A percentile compares a stretch with the other conserved stretches of the same genome.
Evolutionary conservation across 2,797 vertebrate species (phyloP).

Genomic region (Gambusia yucatana): DNA sequence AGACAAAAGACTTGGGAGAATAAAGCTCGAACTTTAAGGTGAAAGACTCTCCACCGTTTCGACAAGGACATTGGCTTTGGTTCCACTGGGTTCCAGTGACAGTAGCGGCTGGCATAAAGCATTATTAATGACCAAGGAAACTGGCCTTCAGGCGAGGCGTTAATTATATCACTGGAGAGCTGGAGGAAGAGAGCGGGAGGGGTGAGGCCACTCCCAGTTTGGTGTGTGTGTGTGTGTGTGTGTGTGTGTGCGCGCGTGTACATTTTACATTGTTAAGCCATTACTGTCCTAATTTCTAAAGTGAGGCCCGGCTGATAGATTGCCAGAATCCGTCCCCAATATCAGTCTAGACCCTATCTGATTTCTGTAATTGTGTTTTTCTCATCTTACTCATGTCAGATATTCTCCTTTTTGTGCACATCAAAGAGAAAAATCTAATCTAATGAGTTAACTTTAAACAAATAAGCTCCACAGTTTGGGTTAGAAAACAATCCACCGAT

Average conservation of each 20-base stretch:
- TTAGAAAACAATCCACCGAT: slow-evolving; percentile 27
- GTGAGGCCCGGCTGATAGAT: slow-evolving; percentile 55
- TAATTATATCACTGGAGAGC: slow-evolving; percentile 83
- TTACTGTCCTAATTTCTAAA: slow-evolving; percentile 69
- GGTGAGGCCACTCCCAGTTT: slow-evolving; percentile 56
- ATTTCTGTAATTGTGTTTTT: slow-evolving; percentile 52
- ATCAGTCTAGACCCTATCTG: slow-evolving; percentile 35
- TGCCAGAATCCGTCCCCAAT: slow-evolving; percentile 49
- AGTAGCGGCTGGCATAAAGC: slow-evolving; percentile 78
- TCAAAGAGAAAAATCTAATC: slow-evolving; percentile 19
- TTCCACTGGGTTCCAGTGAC: slow-evolving; percentile 78
- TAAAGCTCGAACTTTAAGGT: slow-evolving; percentile 58
- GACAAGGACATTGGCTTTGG: slow-evolving; percentile 77
- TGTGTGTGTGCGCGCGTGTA: slow-evolving; percentile 44
- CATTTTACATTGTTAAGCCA: slow-evolving; percentile 70
- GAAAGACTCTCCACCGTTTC: slow-evolving; percentile 69
- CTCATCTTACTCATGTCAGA: slow-evolving; percentile 36
- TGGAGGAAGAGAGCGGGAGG: slow-evolving; percentile 58
- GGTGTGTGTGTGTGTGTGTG: slow-evolving; percentile 32
- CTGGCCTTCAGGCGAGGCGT: slow-evolving; percentile 80
- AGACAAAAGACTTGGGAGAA: slow-evolving; percentile 54
- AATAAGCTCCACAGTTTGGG: slow-evolving; percentile 20
- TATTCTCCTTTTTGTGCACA: slow-evolving; percentile 17
- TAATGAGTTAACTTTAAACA: slow-evolving; percentile 17
- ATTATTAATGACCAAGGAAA: slow-evolving; percentile 84